A percentile compares a stretch with the other conserved stretches of the same genome.
phyloP scores from a whole-genome alignment of 2,113 vertebrate species.

The Microtus ochrogaster region DNA sequence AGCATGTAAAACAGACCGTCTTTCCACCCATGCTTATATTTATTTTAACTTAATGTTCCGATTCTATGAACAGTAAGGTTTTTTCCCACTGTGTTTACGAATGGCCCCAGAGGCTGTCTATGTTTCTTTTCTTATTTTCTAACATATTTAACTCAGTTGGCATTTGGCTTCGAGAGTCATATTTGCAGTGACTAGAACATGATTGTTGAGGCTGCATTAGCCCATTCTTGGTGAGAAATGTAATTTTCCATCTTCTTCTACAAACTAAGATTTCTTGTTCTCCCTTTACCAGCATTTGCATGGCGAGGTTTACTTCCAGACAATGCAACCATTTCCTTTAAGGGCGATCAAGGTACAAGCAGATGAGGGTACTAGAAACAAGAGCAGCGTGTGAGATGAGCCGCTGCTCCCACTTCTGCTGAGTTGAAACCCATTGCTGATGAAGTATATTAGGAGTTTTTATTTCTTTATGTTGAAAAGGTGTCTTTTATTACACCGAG shows the following conservation, averaged over 20 bases:
- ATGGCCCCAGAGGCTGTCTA: background rate
- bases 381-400: constrained; percentile 71
- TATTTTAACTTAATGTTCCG: constrained; percentile 6
- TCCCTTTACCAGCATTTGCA: background rate
- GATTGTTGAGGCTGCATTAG: background rate
- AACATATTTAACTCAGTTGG: background rate
- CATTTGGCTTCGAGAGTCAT: background rate
- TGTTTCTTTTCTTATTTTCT: background rate
- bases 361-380: constrained; percentile 46
- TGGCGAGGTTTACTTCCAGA: background rate
- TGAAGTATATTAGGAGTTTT: background rate
- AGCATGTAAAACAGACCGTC: constrained; percentile 80
- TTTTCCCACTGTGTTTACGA: constrained; percentile 66
- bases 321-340: constrained; percentile 18
- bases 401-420: too few species aligned
- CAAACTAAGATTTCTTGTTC: too few species aligned
- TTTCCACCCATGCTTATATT: background rate
- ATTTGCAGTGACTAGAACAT: background rate
- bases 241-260: background rate
- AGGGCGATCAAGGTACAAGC: constrained; percentile 60
- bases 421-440: background rate
- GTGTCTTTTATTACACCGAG: background rate
- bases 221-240: background rate
- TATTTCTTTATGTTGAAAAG: background rate
- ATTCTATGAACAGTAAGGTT: constrained; percentile 77